These are phyloP conservation scores for Pseudorasbora parva DNA, from an alignment of 2,113 vertebrate genomes.

Conservation along the genomic window DNA sequence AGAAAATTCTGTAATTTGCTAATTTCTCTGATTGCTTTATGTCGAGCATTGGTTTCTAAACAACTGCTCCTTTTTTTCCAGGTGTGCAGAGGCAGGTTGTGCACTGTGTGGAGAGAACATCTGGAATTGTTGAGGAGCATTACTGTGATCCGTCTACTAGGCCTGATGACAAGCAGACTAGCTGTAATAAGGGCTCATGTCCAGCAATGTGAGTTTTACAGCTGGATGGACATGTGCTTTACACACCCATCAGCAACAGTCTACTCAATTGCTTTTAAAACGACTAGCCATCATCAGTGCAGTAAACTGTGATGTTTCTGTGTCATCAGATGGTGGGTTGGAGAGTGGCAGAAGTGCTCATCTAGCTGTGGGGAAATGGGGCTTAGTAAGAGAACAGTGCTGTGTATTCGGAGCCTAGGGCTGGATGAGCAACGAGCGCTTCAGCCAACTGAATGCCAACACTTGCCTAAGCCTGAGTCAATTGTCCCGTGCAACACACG, in stretches of 20 bases:
- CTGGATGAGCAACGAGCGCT: slow-evolving; percentile 86
- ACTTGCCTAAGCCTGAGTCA: slow-evolving; percentile 78
- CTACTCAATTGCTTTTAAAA: not conserved
- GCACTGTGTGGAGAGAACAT: slow-evolving; percentile 83
- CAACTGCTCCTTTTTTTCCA: slow-evolving; percentile 59
- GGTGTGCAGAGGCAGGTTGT: slow-evolving; percentile 86
- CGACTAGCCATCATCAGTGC: not conserved
- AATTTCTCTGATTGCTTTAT: not conserved
- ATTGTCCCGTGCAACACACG: slow-evolving; percentile 76
- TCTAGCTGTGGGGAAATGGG: slow-evolving; percentile 80
- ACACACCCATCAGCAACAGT: not conserved
- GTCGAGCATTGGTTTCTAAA: not conserved
- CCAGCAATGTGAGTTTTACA: slow-evolving; percentile 79
- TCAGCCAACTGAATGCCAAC: slow-evolving; percentile 74
- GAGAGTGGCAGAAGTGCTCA: slow-evolving; percentile 90
- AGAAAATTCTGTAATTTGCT: not conserved
- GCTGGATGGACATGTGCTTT: not conserved
- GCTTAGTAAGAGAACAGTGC: slow-evolving; percentile 78
- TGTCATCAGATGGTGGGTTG: slow-evolving; percentile 88
- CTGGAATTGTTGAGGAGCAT: slow-evolving; percentile 82
- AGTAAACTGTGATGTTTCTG: not conserved
- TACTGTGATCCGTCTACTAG: slow-evolving; percentile 81
- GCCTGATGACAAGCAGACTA: slow-evolving; percentile 82
- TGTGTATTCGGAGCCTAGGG: slow-evolving; percentile 86
- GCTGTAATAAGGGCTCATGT: slow-evolving; percentile 85